Percentiles rank a stretch among this genome's conserved stretches.
Evolutionary conservation across 2,113 vertebrate species (phyloP).

Genomic region (Pteronura brasiliensis): DNA sequence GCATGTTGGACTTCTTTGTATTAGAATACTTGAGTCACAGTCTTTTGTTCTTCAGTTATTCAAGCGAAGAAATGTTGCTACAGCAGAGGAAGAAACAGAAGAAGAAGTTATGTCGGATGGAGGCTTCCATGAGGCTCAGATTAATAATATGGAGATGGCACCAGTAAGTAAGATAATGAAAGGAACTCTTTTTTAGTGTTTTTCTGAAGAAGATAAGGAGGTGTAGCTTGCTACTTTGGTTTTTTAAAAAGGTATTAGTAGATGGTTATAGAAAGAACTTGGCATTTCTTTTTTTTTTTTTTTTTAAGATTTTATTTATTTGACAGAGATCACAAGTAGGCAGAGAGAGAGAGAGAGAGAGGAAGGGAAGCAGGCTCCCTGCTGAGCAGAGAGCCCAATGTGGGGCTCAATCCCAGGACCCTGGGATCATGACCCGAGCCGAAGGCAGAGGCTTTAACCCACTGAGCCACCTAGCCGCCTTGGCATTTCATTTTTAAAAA

Average conservation of each 20-base stretch:
- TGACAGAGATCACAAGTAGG: too few relatives aligned
- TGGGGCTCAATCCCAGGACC: too few relatives aligned
- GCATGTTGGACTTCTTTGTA: not conserved
- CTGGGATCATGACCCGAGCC: too few relatives aligned
- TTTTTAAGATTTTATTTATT: too few relatives aligned
- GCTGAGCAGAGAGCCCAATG: too few relatives aligned
- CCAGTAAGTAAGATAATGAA: slow-evolving; percentile 83
- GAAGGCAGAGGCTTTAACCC: too few relatives aligned
- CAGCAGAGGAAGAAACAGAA: slow-evolving; percentile 91
- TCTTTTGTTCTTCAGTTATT: slow-evolving; percentile 87
- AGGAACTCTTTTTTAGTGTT: not conserved
- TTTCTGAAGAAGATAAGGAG: not conserved
- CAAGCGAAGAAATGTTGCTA: slow-evolving; percentile 97
- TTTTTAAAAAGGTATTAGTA: not conserved
- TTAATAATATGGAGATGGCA: slow-evolving; percentile 96
- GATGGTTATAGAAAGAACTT: slow-evolving; percentile 6
- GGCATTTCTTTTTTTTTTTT: not conserved
- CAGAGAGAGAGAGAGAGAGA: too few relatives aligned
- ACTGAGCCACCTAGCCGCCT: not conserved
- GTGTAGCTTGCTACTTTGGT: not conserved
- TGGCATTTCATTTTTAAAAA: slow-evolving; percentile 41
- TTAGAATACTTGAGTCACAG: not conserved
- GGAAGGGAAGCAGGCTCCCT: too few relatives aligned
- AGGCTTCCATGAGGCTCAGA: slow-evolving; percentile 95
- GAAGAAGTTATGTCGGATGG: slow-evolving; percentile 98